Conservation (phyloP, 2,113 vertebrate species). For the Gallinago jamesoni region DNA sequence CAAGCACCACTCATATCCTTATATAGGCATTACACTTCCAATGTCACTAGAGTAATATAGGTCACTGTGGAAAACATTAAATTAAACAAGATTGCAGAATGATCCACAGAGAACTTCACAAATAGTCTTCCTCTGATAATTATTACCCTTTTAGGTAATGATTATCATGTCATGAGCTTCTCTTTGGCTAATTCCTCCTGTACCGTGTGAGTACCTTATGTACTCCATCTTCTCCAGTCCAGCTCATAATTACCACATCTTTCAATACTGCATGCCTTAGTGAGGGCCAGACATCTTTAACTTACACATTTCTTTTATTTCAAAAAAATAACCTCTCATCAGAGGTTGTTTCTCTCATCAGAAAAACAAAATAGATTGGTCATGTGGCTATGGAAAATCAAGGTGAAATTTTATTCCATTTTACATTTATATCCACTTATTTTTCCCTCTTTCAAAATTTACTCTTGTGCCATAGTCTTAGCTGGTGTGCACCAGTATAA, state of each 20-base stretch:
- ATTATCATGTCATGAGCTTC: not conserved
- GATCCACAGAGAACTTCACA: not conserved
- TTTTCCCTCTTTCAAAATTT: not conserved
- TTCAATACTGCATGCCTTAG: not conserved
- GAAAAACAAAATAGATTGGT: not conserved
- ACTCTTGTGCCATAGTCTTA: not conserved
- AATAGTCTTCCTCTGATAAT: not conserved
- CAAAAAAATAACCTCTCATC: not conserved
- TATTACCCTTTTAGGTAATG: not conserved
- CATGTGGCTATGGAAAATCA: not conserved
- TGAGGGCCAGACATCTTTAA: not conserved
- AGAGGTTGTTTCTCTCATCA: not conserved
- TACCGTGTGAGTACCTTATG: not conserved
- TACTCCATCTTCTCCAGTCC: not conserved
- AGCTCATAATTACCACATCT: not conserved
- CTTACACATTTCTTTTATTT: not conserved
- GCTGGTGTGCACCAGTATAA: not conserved
- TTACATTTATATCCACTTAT: not conserved
- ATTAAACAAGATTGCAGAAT: not conserved
- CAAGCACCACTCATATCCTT: not conserved
- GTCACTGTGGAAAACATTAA: not conserved
- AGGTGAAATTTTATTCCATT: not conserved
- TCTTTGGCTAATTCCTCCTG: not conserved
- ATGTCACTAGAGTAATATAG: not conserved
- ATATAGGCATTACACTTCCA: not conserved